Conservation (phyloP, 2,797 vertebrate species). For the Sebastes steindachneri region DNA sequence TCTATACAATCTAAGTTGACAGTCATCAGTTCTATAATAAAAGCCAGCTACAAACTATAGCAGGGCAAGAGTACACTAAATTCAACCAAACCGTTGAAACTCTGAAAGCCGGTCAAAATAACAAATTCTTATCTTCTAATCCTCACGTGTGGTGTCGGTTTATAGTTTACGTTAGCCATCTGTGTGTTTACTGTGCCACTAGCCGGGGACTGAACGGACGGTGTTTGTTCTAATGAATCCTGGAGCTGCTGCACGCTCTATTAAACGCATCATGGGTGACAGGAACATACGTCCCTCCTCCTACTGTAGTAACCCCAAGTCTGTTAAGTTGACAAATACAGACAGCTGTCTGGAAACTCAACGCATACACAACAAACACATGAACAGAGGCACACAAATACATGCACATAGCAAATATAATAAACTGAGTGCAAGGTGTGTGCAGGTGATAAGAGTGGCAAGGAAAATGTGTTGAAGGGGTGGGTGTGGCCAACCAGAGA, state of each 20-base stretch:
- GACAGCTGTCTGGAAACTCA: background rate
- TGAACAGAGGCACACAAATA: background rate
- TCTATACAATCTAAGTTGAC: too few species aligned
- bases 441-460: constrained; percentile 29
- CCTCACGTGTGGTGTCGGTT: too few species aligned
- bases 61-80: too few species aligned
- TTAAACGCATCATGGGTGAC: background rate
- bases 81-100: too few species aligned
- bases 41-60: too few species aligned
- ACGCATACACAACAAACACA: background rate
- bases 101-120: too few species aligned
- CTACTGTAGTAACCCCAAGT: background rate
- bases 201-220: too few species aligned
- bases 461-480: constrained; percentile 1
- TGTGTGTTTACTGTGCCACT: too few species aligned
- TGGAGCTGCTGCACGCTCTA: background rate
- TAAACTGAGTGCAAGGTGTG: background rate
- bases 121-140: too few species aligned
- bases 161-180: too few species aligned
- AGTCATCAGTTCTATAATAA: too few species aligned
- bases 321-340: background rate
- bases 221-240: too few species aligned
- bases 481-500: constrained; percentile 51
- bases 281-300: background rate
- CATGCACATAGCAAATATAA: background rate